Percentiles rank a stretch among this genome's conserved stretches.
Conservation (phyloP, 2,888 invertebrate genomes). For the Erynnis tages region DNA sequence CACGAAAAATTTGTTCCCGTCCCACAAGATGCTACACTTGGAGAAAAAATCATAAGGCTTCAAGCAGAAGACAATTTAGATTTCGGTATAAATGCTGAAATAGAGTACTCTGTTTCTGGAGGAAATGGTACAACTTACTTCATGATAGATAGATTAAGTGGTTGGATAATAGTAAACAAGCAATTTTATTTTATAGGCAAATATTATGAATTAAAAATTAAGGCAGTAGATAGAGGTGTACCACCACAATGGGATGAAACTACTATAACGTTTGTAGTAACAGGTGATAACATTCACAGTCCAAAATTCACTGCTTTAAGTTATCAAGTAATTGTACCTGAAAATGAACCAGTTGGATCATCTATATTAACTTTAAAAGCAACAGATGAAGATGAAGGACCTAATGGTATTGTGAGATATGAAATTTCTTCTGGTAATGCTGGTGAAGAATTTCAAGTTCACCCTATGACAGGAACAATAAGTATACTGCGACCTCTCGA, state of each 20-base stretch:
- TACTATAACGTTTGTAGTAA: slow-evolving; percentile 87
- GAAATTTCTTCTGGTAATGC: slow-evolving; percentile 92
- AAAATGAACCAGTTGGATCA: slow-evolving; percentile 93
- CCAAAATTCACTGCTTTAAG: slow-evolving; percentile 92
- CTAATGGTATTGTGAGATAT: slow-evolving; percentile 94
- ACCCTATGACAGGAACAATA: slow-evolving; percentile 89
- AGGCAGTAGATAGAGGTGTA: slow-evolving; percentile 92
- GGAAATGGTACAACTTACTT: slow-evolving; percentile 91
- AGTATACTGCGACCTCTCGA: slow-evolving; percentile 91
- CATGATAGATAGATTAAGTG: slow-evolving; percentile 86
- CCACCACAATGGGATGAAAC: slow-evolving; percentile 92
- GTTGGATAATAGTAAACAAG: slow-evolving; percentile 89
- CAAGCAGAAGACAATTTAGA: slow-evolving; percentile 89
- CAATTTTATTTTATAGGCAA: slow-evolving; percentile 81
- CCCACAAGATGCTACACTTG: slow-evolving; percentile 87
- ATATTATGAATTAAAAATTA: slow-evolving; percentile 85
- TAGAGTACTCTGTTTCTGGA: slow-evolving; percentile 87
- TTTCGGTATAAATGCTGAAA: slow-evolving; percentile 93
- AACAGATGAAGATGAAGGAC: slow-evolving; percentile 91
- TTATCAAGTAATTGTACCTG: slow-evolving; percentile 94
- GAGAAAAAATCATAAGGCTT: slow-evolving; percentile 87
- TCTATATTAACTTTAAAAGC: slow-evolving; percentile 92
- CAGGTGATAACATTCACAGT: slow-evolving; percentile 90
- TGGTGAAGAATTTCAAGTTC: slow-evolving; percentile 89
- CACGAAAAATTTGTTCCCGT: slow-evolving; percentile 90